Evolutionary conservation across 64 coral and sea anemone genomes (phyloP).

Genomic region (Astreopora myriophthalma): DNA sequence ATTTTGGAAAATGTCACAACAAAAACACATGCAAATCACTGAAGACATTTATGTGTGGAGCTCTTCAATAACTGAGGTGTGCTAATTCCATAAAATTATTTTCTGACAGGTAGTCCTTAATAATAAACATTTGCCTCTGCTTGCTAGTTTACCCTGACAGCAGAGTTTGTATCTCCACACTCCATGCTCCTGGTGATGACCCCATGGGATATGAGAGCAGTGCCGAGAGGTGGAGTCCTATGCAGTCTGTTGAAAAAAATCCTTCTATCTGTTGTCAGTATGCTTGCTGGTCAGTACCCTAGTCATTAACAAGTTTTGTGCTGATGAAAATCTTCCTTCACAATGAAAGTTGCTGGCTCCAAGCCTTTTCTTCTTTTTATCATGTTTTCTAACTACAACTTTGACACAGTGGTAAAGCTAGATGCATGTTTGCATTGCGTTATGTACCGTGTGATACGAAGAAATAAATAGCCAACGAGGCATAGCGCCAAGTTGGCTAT

Average conservation of each 20-base stretch:
- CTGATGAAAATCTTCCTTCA: neutral
- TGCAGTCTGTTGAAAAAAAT: slow-evolving; percentile 99
- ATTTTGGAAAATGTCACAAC: no score
- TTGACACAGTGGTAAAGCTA: no score
- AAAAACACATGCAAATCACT: no score
- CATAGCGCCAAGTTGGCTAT: no score
- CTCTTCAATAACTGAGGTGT: no score
- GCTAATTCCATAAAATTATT: no score
- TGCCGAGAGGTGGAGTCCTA: slow-evolving; percentile 98
- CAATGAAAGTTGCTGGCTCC: neutral
- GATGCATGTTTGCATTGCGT: no score
- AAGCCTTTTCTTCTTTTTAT: neutral
- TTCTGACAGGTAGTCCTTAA: neutral
- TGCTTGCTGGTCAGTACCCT: slow-evolving; percentile 96
- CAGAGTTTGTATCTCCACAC: slow-evolving; percentile 95
- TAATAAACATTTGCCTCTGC: neutral
- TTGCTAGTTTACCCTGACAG: slow-evolving; percentile 93
- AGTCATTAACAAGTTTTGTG: no score
- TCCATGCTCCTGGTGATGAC: slow-evolving; percentile 98
- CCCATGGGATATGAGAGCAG: slow-evolving; percentile 99
- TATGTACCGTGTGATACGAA: no score
- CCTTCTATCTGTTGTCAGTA: slow-evolving; percentile 95
- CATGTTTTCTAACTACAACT: no score
- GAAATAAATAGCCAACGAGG: no score
- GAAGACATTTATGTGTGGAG: no score